Evolutionary conservation across 2,888 invertebrate genomes (phyloP), one percentile per base, ranked within the genome.

Genomic region (Dyspetes luteomarginatus): DNA sequence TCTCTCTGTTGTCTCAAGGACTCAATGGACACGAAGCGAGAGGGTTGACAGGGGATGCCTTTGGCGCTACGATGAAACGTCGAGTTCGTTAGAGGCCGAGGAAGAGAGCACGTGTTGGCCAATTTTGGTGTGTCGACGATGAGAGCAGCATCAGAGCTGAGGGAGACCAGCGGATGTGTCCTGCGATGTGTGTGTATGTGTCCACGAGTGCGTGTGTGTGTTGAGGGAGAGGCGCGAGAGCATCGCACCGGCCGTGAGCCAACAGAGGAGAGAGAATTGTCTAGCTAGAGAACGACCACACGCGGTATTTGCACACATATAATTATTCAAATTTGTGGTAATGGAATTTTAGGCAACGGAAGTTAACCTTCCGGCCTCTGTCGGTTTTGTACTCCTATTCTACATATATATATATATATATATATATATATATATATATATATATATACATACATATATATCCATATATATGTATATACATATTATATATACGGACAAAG

Each of bases 301-400:
- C 64, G 75, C 48, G 76, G 64, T 81, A 88, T 89, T 89, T 89
- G 86, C 88, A 83, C 86, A 88, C 86, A 87, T 89, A 88, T 89
- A 88, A 89, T 89, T 89, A 89, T 89, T 89, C 87, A 87, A 85
- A 89, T 89, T 87, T 82, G 69, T 78, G 67, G 84, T 86, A 87
- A 87, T 86, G 76, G 83, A 89, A 88, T 89, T 88, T 86, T 81
- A 72, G 76, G 71, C 67, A 62, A 72, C 72, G 67, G 80, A 81
- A 81, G 76, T 76, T 81, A 72, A 81, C 76, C 76, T 76, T 76
- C 60, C 76, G 76, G 65, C 67, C 58, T 71, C 65, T 71, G 67
- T 24, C 58, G 65, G 22, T 56, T 65, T 64, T 50, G 41, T 17
- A 19, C 52, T 22, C 30, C 17, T 12, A 22, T 5, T 7, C 36